Percentiles rank a stretch among this genome's conserved stretches.
Conservation (phyloP, 1,140 invertebrate species). For the Brachionus koreanus region DNA sequence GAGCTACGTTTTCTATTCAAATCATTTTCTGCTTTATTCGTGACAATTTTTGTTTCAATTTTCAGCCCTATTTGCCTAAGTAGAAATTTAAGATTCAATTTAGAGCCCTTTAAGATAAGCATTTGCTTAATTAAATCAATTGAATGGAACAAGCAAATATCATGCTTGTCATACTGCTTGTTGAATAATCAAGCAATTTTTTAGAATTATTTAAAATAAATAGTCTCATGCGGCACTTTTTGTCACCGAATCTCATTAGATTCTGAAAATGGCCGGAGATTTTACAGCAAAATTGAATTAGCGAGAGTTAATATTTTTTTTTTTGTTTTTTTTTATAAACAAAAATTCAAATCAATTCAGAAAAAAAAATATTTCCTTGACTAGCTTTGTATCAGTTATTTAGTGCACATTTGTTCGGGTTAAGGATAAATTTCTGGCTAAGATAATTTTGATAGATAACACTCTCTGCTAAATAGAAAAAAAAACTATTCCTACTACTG, state of each 20-base stretch:
- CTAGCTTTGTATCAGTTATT: background rate
- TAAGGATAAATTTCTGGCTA: background rate
- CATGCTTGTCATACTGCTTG: background rate
- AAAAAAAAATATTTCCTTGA: background rate
- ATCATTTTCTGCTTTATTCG: background rate
- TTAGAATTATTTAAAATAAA: background rate
- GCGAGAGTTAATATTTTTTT: background rate
- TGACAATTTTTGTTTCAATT: background rate
- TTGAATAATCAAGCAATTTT: background rate
- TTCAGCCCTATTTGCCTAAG: background rate
- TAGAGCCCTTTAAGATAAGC: background rate
- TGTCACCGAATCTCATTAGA: background rate
- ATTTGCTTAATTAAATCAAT: background rate
- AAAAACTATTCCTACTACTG: background rate
- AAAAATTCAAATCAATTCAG: background rate
- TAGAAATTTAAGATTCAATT: background rate
- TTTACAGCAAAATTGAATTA: too few relatives aligned
- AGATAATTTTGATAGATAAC: background rate
- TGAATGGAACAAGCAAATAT: background rate
- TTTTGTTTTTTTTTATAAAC: background rate
- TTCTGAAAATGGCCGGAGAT: too few relatives aligned
- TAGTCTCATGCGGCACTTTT: background rate
- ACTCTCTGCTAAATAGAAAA: background rate
- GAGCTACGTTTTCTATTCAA: background rate
- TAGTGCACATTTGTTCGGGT: background rate